Percentiles rank a stretch among this genome's conserved stretches.
phyloP scores from a whole-genome alignment of 2,113 vertebrate genomes.

The Anguilla japonica region DNA sequence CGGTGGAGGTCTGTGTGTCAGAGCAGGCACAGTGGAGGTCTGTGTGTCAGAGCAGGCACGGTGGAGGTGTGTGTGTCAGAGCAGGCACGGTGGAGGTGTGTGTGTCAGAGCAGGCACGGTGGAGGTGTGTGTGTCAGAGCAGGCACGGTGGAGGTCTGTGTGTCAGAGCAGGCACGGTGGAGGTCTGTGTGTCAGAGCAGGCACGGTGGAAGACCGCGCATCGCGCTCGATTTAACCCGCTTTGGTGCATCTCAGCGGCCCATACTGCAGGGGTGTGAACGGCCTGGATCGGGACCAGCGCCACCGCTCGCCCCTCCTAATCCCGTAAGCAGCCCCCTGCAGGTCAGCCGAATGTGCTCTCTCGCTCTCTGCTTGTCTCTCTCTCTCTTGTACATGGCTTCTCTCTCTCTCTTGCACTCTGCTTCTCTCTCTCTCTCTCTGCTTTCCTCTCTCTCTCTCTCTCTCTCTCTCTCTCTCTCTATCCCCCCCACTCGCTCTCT shows the following conservation, averaged over 20 bases:
- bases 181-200: neutral
- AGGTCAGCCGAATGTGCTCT: neutral
- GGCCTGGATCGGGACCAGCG: neutral
- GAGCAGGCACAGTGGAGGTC: neutral
- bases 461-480: neutral
- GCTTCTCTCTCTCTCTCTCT: conserved; percentile 33
- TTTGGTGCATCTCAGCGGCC: neutral
- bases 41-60: too few species aligned
- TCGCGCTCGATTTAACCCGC: neutral
- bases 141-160: too few species aligned
- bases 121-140: too few species aligned
- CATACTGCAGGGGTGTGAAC: neutral
- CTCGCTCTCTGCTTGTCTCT: neutral
- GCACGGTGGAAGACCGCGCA: neutral
- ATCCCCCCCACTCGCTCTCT: too few species aligned
- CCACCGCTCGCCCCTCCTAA: neutral
- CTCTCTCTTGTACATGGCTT: neutral
- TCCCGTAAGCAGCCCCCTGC: neutral
- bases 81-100: neutral
- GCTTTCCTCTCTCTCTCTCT: neutral
- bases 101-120: too few species aligned
- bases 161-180: too few species aligned
- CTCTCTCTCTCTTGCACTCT: neutral
- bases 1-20: too few species aligned
- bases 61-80: too few species aligned